Evolutionary conservation across 1,140 invertebrate species (phyloP).

Genomic region (Lasioglossum albipes): DNA sequence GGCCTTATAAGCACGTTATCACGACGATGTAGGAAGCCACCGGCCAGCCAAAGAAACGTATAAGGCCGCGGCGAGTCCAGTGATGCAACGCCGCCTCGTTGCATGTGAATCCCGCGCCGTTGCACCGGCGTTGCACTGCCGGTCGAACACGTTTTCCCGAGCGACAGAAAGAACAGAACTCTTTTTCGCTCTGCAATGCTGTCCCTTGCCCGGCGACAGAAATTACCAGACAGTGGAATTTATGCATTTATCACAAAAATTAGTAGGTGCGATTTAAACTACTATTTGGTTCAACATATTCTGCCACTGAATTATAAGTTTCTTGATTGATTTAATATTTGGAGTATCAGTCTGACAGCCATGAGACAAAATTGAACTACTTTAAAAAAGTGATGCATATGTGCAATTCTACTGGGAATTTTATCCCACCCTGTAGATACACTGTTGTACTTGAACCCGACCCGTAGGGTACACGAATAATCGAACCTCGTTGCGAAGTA

Average conservation of each 20-base stretch:
- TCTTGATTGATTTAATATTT: too few species aligned
- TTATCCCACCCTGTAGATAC: too few species aligned
- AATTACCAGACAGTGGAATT: background rate
- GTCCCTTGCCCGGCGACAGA: slow-evolving; percentile 1
- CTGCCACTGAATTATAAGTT: too few species aligned
- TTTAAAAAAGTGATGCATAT: too few species aligned
- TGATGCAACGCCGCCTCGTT: slow-evolving; percentile 63
- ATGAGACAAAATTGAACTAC: too few species aligned
- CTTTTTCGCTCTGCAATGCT: slow-evolving; percentile 16
- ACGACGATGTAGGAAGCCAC: slow-evolving; percentile 62
- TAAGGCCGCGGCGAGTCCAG: slow-evolving; percentile 56
- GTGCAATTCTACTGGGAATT: too few species aligned
- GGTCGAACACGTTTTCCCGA: slow-evolving; percentile 36
- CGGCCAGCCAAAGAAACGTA: slow-evolving; percentile 58
- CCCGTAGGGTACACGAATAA: too few species aligned
- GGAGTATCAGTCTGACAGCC: too few species aligned
- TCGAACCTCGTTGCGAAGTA: too few species aligned
- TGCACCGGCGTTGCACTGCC: background rate
- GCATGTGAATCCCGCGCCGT: slow-evolving; percentile 54
- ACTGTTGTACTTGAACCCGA: too few species aligned
- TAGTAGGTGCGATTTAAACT: too few species aligned
- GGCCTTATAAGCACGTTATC: slow-evolving; percentile 68
- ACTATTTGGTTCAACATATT: too few species aligned
- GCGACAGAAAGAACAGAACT: slow-evolving; percentile 39
- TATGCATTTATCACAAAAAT: background rate